Evolutionary conservation across 2,888 invertebrate species (phyloP).

Genomic region (Tiphia femorata): DNA sequence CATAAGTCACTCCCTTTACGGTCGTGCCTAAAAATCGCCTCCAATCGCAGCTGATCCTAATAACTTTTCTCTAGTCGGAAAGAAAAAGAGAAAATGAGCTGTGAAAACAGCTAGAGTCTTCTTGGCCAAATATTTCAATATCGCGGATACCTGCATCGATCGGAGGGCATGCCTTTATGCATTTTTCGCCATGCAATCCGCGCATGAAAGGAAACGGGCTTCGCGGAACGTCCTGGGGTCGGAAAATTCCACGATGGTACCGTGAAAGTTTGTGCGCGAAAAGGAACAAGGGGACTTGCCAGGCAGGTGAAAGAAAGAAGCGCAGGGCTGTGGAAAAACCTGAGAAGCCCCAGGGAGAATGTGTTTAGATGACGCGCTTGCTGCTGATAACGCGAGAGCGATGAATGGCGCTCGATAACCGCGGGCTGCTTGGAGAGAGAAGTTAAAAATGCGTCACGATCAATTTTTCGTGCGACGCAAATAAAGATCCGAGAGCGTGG

Average conservation of each 20-base stretch:
- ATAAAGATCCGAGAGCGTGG: too few species aligned
- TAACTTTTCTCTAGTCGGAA: too few species aligned
- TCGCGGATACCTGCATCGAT: constrained; percentile 1
- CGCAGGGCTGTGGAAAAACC: constrained; percentile 27
- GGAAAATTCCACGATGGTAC: constrained; percentile 29
- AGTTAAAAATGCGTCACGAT: background rate
- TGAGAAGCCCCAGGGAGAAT: constrained; percentile 26
- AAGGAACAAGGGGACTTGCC: constrained; percentile 5
- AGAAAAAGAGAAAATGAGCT: too few species aligned
- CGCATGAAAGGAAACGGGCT: constrained; percentile 12
- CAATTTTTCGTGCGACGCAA: background rate
- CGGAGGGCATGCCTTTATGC: constrained; percentile 7
- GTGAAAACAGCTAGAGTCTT: too few species aligned
- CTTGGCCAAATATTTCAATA: constrained; percentile 1
- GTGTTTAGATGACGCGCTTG: too few species aligned
- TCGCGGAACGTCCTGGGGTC: constrained; percentile 9
- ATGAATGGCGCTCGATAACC: too few species aligned
- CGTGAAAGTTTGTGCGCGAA: constrained; percentile 22
- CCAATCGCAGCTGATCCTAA: too few species aligned
- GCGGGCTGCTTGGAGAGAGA: too few species aligned
- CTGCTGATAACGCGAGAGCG: too few species aligned
- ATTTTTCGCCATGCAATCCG: constrained; percentile 15
- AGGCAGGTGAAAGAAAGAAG: constrained; percentile 19
- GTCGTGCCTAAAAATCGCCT: too few species aligned
- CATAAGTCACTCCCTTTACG: too few species aligned